Conservation (phyloP, 2,797 vertebrate genomes). For the Myotis findleyi region DNA sequence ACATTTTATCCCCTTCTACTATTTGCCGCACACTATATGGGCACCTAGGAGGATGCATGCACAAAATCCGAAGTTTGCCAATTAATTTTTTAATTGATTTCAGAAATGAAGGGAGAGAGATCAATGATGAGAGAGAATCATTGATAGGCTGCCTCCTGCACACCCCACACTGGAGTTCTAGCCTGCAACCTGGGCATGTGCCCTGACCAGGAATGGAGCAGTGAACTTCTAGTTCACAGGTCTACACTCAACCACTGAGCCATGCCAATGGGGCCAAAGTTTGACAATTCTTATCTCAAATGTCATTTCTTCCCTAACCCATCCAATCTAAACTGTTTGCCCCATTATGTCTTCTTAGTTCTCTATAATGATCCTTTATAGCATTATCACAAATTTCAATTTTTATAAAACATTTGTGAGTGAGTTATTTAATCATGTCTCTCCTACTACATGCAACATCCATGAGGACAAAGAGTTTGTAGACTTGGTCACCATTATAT, state of each 20-base stretch:
- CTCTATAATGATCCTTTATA: neutral
- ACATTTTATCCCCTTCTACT: neutral
- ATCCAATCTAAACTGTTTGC: neutral
- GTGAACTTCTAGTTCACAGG: too few species aligned
- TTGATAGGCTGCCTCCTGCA: too few species aligned
- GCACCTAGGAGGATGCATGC: accelerated
- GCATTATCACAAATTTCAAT: neutral
- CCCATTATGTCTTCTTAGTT: neutral
- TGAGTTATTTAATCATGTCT: neutral
- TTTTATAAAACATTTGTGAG: neutral
- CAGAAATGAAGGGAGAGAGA: too few species aligned
- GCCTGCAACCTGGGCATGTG: too few species aligned
- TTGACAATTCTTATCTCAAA: neutral
- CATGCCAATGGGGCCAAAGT: neutral
- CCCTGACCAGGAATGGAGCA: too few species aligned
- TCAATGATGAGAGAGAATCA: too few species aligned
- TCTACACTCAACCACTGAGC: too few species aligned
- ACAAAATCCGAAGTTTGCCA: neutral
- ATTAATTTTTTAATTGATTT: neutral
- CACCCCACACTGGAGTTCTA: too few species aligned
- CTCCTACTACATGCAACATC: neutral
- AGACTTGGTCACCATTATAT: neutral
- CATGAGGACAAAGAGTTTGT: neutral
- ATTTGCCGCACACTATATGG: neutral
- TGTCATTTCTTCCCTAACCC: neutral